These are phyloP conservation scores for Phengaris alcon DNA, from an alignment of 2,888 invertebrate genomes.

Conservation along the genomic window DNA sequence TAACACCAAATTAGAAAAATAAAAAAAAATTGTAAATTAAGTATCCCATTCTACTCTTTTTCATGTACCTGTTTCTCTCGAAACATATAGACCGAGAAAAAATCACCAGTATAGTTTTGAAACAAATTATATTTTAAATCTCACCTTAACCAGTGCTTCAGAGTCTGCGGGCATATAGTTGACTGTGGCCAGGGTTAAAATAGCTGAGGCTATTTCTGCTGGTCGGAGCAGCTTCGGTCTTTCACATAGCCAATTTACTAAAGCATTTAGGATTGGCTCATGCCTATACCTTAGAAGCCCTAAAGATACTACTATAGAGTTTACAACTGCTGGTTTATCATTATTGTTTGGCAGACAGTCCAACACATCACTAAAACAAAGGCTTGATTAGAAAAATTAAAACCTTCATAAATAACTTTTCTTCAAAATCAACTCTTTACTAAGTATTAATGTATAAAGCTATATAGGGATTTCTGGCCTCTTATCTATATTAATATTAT, in stretches of 20 bases:
- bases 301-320: conserved; percentile 85
- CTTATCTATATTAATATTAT: no score
- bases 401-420: not conserved
- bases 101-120: no score
- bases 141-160: conserved; percentile 4
- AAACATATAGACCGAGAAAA: no score
- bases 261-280: conserved; percentile 77
- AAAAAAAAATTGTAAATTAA: no score
- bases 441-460: no score
- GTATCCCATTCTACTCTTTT: no score
- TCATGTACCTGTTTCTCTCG: no score
- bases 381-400: not conserved
- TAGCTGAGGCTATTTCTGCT: conserved; percentile 83
- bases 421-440: no score
- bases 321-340: conserved; percentile 83
- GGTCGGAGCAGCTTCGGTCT: conserved; percentile 77
- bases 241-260: conserved; percentile 81
- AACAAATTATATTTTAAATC: not conserved
- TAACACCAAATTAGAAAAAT: no score
- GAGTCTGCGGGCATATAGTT: conserved; percentile 74
- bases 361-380: conserved; percentile 74
- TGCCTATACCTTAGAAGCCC: conserved; percentile 87
- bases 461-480: no score
- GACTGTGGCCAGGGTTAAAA: conserved; percentile 83
- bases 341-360: conserved; percentile 69